Percentiles rank a stretch among this genome's conserved stretches.
phyloP scores from a whole-genome alignment of 64 coral and sea anemone genomes.

The Montipora efflorescens region DNA sequence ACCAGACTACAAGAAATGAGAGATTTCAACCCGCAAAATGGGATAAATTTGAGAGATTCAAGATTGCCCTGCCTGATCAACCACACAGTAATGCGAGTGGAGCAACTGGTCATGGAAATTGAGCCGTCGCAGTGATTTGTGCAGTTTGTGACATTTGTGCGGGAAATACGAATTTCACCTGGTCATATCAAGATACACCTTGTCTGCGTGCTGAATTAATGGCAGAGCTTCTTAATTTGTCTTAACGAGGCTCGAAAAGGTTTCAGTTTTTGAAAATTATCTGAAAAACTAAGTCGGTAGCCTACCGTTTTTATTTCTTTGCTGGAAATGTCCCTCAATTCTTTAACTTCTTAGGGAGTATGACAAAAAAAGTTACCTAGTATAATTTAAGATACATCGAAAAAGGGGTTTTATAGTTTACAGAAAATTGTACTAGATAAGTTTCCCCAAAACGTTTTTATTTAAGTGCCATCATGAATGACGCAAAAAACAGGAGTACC shows the following conservation, averaged over 20 bases:
- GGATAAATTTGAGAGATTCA: background rate
- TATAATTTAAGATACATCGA: no score
- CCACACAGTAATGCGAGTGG: background rate
- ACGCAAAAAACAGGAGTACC: background rate
- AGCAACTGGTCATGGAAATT: background rate
- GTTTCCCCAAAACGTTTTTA: no score
- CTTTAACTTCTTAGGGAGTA: no score
- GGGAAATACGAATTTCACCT: background rate
- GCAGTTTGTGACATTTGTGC: background rate
- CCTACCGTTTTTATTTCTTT: no score
- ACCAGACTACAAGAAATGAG: background rate
- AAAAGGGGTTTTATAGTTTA: no score
- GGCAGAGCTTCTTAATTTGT: background rate
- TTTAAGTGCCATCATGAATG: no score
- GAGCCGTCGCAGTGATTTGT: background rate
- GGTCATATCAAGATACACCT: background rate
- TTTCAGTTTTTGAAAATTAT: no score
- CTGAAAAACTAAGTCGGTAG: no score
- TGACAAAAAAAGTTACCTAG: no score
- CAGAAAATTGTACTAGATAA: no score
- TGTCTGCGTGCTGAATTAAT: background rate
- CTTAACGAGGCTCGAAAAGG: background rate
- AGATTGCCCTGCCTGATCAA: constrained; percentile 3
- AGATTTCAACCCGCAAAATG: background rate
- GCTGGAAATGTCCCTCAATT: no score